Base-by-base conservation (phyloP, 1,140 invertebrate genomes). In the Heterodera schachtii region DNA sequence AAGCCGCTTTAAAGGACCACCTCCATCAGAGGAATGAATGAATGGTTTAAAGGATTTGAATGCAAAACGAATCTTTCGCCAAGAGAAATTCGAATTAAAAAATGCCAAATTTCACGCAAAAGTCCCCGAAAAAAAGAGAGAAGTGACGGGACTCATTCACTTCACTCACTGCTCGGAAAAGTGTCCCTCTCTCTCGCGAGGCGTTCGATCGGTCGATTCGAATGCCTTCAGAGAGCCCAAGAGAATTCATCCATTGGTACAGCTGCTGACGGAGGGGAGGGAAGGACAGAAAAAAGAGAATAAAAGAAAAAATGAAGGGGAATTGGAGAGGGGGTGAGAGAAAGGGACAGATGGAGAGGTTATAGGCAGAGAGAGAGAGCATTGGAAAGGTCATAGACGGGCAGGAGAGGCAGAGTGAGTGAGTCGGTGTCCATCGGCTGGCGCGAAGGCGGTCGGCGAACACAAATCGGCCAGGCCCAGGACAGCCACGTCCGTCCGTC, bases 141-240 rank as follows among this genome's bases (percentile, higher is more conserved):
- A 60, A 60, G 6, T 60, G 57, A 60, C 19, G 9, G 2, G 11
- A 60, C 2, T 19, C 57, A 64, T 5, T 64, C 57, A 64, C 49
- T 64, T 31, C 57, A 64, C 13, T 60, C 57, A 52, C 6, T 52
- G 49, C 6, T 64, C 57, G 57, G 13, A 19, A 64, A 64, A 64
- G 57, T 64, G 57, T 64, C 57, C 57, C 57, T 19, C 57, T 19
- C 57, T 64, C 57, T 64, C 57, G 57, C 57, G 4, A 64, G 19
- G 57, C 16, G 57, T 64, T 64, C 57, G 57, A 64, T 64, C 57
- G 57, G 57, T 64, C 57, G 57, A 64, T 64, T 64, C 57, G 57
- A 64, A 64, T 64, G 57, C 57, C 57, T 64, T 19, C 57, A 64
- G 57, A 31, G 31, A 31, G 31, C 31, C 31, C 57, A 19, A 19